Evolutionary conservation across 1,140 invertebrate genomes (phyloP), one percentile per base, ranked within the genome.

Genomic region (Halyomorpha halys): DNA sequence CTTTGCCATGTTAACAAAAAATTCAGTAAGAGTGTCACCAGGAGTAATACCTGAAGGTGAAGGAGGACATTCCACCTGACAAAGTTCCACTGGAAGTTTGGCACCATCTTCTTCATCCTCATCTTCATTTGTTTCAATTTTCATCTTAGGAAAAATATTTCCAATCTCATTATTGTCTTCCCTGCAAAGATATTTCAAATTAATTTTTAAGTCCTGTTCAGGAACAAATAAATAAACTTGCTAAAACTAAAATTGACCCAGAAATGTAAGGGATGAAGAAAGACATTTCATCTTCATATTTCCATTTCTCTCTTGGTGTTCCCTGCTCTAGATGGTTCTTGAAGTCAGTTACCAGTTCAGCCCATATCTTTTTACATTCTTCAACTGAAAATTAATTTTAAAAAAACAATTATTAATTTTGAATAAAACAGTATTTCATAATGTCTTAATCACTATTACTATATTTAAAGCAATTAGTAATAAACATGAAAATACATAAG

Each of bases 211-310:
- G 27, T n/a, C 27, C 27, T 30, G 27, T 8, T 30, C 8, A 4
- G 27, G 27, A 15, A 47, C 5, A 49, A 49, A 19, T 19, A n/a
- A 19, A 18, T 49, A 6, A 49, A 49, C 16, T n/a, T 49, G 9
- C 6, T 16, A 49, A 19, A 19, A 49, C 5, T 6, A 49, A 39
- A 39, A 39, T 9, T 39, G 13, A 39, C 34, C 11, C 34, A 6
- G 34, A 39, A 11, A 39, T 39, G 11, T 39, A 56, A 16, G 53
- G 53, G 15, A 56, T 56, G 14, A 19, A 25, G 21, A 56, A 56
- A 56, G 18, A 16, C 53, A 56, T 56, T 15, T 56, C 53, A 9
- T 56, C 53, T 56, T 56, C 53, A 56, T 56, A 56, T n/a, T 56
- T 56, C 53, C 53, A 56, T n/a, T 56, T 56, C 3, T 56, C 53